These are phyloP conservation scores for Caenorhabditis sulstoni DNA, from an alignment of 2,888 invertebrate genomes.

Conservation along the genomic window DNA sequence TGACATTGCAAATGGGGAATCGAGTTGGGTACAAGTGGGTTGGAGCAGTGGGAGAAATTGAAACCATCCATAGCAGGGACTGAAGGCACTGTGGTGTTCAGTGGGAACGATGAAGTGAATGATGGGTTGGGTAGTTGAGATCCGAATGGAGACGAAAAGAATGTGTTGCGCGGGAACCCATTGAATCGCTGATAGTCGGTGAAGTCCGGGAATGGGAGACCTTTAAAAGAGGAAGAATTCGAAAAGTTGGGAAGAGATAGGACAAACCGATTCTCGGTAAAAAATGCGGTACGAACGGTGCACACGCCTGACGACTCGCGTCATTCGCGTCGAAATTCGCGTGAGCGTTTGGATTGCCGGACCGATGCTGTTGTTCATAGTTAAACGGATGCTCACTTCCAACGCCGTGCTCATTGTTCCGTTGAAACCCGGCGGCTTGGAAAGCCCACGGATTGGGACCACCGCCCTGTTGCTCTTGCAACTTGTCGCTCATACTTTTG, in stretches of 20 bases:
- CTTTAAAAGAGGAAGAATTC: constrained; percentile 1
- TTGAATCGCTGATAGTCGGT: constrained; percentile 53
- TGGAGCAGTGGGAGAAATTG: constrained; percentile 21
- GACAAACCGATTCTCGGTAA: constrained; percentile 46
- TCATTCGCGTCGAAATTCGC: constrained; percentile 29
- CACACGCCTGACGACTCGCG: constrained; percentile 6
- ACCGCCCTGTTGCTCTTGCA: constrained; percentile 8
- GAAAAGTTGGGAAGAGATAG: too few relatives aligned
- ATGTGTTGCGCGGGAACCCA: constrained; percentile 36
- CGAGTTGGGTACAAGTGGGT: constrained; percentile 1
- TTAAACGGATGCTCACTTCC: constrained; percentile 12
- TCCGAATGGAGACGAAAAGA: constrained; percentile 27
- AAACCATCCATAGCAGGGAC: constrained; percentile 36
- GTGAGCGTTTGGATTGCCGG: background rate
- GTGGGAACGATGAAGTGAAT: constrained; percentile 22
- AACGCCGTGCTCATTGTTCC: too few relatives aligned
- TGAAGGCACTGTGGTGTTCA: constrained; percentile 19
- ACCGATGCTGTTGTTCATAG: constrained; percentile 32
- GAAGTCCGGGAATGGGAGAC: constrained; percentile 47
- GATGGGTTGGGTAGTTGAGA: constrained; percentile 26
- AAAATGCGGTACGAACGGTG: constrained; percentile 42
- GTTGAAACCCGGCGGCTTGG: background rate
- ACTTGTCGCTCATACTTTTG: constrained; percentile 33
- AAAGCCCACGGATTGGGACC: constrained; percentile 2
- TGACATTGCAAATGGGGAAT: background rate